These are phyloP conservation scores for Caenorhabditis panamensis DNA, from an alignment of 2,888 invertebrate species.

Conservation along the genomic window DNA sequence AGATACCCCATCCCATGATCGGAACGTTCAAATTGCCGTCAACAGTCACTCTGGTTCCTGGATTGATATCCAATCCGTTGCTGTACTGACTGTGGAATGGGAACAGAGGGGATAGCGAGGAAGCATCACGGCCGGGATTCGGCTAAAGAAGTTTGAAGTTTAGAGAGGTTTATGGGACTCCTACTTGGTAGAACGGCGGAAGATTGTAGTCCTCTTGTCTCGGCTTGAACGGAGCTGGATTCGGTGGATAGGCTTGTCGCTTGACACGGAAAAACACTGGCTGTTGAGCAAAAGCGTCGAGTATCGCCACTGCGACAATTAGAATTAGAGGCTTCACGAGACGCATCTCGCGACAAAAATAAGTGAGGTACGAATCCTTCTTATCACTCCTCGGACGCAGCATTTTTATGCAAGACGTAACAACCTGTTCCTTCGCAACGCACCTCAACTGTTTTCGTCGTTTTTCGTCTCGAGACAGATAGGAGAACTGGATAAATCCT, in stretches of 20 bases:
- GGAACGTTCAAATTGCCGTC: constrained; percentile 77
- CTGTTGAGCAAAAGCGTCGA: constrained; percentile 39
- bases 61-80: constrained; percentile 77
- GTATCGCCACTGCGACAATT: constrained; percentile 9
- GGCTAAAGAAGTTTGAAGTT: constrained; percentile 68
- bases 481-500: constrained; percentile 42
- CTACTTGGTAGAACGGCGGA: constrained; percentile 76
- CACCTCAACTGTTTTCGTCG: constrained; percentile 52
- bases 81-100: constrained; percentile 76
- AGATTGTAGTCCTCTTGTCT: constrained; percentile 76
- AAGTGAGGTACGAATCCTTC: background rate
- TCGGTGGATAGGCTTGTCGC: constrained; percentile 74
- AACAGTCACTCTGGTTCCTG: constrained; percentile 74
- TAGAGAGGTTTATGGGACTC: background rate
- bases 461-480: too few species aligned
- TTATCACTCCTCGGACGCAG: too few species aligned
- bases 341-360: constrained; percentile 30
- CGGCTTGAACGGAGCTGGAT: constrained; percentile 75
- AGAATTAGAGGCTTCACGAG: constrained; percentile 42
- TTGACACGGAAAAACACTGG: constrained; percentile 45
- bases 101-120: constrained; percentile 73
- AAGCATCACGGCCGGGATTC: constrained; percentile 76
- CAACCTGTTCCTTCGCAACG: constrained; percentile 47
- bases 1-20: constrained; percentile 77
- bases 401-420: constrained; percentile 58